Evolutionary conservation across 2,797 vertebrate species (phyloP).

Genomic region (Cossypha polioptera): DNA sequence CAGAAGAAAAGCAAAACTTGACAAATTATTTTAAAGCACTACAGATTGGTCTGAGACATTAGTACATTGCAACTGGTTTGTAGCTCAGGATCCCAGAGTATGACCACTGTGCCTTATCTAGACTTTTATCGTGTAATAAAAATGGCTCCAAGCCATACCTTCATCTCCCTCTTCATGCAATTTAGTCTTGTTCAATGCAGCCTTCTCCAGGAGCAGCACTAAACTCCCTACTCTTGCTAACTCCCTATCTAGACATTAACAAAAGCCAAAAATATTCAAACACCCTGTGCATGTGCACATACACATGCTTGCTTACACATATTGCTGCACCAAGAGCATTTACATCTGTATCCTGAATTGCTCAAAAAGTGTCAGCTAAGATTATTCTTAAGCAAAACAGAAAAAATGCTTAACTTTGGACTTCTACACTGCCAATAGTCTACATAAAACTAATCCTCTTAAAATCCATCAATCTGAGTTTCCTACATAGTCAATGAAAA

Average conservation of each 20-base stretch:
- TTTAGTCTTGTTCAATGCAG: background rate
- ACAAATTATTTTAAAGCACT: background rate
- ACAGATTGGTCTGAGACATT: background rate
- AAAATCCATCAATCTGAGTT: background rate
- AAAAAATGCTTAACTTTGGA: background rate
- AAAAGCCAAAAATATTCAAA: background rate
- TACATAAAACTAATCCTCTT: background rate
- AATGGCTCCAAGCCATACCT: background rate
- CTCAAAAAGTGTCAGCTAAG: background rate
- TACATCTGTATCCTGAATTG: background rate
- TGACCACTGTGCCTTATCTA: background rate
- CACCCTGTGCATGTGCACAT: background rate
- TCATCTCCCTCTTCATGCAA: background rate
- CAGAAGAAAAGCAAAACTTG: background rate
- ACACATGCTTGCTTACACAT: background rate
- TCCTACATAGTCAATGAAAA: background rate
- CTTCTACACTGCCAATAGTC: background rate
- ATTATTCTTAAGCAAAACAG: background rate
- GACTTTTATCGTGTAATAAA: background rate
- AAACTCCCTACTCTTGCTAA: background rate
- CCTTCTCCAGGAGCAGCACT: background rate
- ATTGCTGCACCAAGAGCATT: background rate
- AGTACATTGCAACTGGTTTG: background rate
- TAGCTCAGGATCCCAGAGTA: background rate
- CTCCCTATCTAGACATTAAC: background rate